Evolutionary conservation across 2,113 vertebrate genomes (phyloP).

Genomic region (Stigmatopora argus): DNA sequence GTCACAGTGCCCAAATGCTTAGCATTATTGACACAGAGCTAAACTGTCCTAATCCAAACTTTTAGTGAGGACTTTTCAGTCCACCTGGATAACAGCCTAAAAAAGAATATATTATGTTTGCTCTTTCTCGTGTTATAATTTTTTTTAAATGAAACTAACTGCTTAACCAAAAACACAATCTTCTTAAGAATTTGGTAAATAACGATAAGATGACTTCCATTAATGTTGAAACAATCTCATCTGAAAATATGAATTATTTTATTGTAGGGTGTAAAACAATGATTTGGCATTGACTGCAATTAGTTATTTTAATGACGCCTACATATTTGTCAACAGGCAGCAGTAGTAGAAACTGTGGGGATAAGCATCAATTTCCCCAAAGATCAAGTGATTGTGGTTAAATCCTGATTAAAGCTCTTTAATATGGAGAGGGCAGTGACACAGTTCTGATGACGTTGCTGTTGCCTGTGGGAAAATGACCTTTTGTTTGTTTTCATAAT

Average conservation of each 20-base stretch:
- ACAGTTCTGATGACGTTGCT: slow-evolving; percentile 10
- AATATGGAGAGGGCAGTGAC: slow-evolving; percentile 10
- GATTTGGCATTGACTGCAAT: background rate
- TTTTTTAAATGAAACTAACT: slow-evolving; percentile 9
- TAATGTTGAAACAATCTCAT: background rate
- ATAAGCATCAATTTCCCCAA: background rate
- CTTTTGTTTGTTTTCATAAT: slow-evolving; percentile 28
- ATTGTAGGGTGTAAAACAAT: background rate
- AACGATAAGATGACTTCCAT: background rate
- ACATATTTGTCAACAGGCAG: background rate
- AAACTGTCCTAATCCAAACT: slow-evolving; percentile 22
- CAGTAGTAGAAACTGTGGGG: background rate
- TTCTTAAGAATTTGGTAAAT: background rate
- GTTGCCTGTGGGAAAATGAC: slow-evolving; percentile 24
- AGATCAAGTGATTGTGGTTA: background rate
- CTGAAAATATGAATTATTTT: background rate
- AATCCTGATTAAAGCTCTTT: slow-evolving; percentile 8
- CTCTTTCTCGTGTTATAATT: slow-evolving; percentile 10
- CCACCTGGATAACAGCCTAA: background rate
- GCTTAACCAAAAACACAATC: background rate
- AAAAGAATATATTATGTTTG: slow-evolving; percentile 1
- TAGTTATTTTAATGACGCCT: background rate
- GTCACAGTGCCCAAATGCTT: slow-evolving; percentile 36
- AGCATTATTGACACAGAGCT: slow-evolving; percentile 21
- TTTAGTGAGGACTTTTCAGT: background rate